Evolutionary conservation across 2,797 vertebrate species (phyloP), one percentile per base, ranked within the genome.

Genomic region (Thalassophryne amazonica): DNA sequence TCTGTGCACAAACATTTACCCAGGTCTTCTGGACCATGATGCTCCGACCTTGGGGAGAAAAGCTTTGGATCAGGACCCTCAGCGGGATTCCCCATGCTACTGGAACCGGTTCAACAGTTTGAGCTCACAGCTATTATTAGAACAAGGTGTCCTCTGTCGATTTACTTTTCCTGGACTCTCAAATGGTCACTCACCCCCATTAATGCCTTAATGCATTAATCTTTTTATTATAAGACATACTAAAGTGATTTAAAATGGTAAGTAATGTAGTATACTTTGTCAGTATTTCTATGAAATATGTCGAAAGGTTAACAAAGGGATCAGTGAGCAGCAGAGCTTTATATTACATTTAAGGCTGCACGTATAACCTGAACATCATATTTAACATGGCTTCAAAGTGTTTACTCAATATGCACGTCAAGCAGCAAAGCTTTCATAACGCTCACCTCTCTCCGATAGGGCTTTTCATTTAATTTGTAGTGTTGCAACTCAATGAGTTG

Each of bases 1-100:
- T 79, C 68, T 69, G 69, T 42, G 55, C 66, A 67, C 83, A 86
- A 88, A 86, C 82, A 75, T 89, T 90, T 88, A 86, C 73, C 75
- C 75, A 35, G 62, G 78, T 77, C 76, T 69, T 17, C 60, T 55
- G 66, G 69, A 73, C 63, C 48, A 34, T 67, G 46, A 58, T 60
- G 65, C 60, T 65, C 48, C 70, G 42, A 29, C 76, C 78, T 65
- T 66, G 43, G 33, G 58, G 74, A 85, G 68, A 65, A 57, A 42
- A 55, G 57, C 29, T 7, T 1, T 40, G 36, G 81, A 74, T 81
- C 68, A 39, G 30, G 54, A 56, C 75, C 72, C 76, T 41, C 60
- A 19, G 55, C 45, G 66, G 70, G 80, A 40, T 17, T 18, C 70
- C 43, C 62, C 46, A 43, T 50, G 68, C 77, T 67, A 23, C 57